Evolutionary conservation across 2,888 invertebrate species (phyloP).

Genomic region (Pegoplata infirma): DNA sequence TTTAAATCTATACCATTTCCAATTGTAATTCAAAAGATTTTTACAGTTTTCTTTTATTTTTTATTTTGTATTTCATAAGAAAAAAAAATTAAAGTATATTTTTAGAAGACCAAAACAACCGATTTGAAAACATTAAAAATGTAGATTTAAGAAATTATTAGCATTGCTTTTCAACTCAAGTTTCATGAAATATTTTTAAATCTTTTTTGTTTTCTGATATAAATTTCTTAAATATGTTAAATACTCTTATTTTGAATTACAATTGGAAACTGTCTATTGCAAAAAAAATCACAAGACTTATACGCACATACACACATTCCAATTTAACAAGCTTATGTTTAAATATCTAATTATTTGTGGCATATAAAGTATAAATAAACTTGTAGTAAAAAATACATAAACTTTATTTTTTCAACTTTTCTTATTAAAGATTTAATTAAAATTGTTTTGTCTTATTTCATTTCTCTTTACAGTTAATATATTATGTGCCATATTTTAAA

Average conservation of each 20-base stretch:
- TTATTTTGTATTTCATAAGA: too few species aligned
- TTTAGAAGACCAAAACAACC: too few species aligned
- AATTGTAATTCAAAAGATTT: neutral
- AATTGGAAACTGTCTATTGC: neutral
- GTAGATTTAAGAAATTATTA: too few species aligned
- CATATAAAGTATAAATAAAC: constrained; percentile 15
- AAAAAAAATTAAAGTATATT: too few species aligned
- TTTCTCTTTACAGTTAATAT: neutral
- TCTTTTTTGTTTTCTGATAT: too few species aligned
- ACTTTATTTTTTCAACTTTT: constrained; percentile 1
- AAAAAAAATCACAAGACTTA: constrained; percentile 5
- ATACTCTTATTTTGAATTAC: too few species aligned
- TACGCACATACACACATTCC: constrained; percentile 52
- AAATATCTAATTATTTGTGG: constrained; percentile 36
- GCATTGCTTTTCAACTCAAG: too few species aligned
- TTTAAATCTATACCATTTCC: neutral
- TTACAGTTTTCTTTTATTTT: too few species aligned
- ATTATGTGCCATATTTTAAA: neutral
- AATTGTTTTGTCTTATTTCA: constrained; percentile 13
- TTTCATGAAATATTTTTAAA: too few species aligned
- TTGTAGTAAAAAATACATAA: constrained; percentile 23
- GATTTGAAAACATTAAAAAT: too few species aligned
- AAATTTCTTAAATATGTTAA: too few species aligned
- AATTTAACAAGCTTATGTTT: constrained; percentile 31
- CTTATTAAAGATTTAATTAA: constrained; percentile 5